Evolutionary conservation across 2,797 vertebrate genomes (phyloP), one percentile per base, ranked within the genome.

Genomic region (Enoplosus armatus): DNA sequence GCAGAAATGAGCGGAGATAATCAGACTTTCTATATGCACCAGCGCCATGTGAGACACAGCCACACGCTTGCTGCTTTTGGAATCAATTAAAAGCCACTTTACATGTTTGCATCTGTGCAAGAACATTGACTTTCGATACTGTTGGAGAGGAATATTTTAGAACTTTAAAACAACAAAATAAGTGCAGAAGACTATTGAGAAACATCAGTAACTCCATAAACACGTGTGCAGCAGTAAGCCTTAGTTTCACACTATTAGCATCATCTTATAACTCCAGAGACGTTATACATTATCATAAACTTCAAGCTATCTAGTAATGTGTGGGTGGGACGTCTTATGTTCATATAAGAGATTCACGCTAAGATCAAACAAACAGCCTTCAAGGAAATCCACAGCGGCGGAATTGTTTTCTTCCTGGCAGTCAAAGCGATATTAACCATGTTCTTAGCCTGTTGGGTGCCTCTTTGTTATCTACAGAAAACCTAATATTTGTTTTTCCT

Each of bases 401-500:
- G 31, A n/a, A 22, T 59, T 37, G 67, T 53, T 79, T 59, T 60
- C 77, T 63, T 74, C 51, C 55, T 26, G 47, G 29, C 61, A 82
- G 85, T 77, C 77, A 73, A 26, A 74, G 39, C 27, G 5, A 68
- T 62, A 69, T 58, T 60, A 79, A 53, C 47, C 26, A 22, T 29
- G 54, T 22, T 62, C 53, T 55, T 69, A 59, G 62, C 33, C 72
- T 55, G 35, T 27, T 55, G 15, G 8, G 15, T 50, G 14, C 16
- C 59, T n/a, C 54, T 63, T 85, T 83, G 77, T 80, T 83, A 83
- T 22, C 48, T 10, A 24, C 43, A 53, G 45, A 82, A 87, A 82
- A 73, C 20, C 58, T 35, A 85, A 81, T 87, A 81, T 90, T 92
- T 88, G 79, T 60, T 83, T 86, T 90, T 84, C 66, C 48, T 2